Base-by-base conservation (phyloP, 2,888 invertebrate genomes). In the Chaitophorus viminalis region DNA sequence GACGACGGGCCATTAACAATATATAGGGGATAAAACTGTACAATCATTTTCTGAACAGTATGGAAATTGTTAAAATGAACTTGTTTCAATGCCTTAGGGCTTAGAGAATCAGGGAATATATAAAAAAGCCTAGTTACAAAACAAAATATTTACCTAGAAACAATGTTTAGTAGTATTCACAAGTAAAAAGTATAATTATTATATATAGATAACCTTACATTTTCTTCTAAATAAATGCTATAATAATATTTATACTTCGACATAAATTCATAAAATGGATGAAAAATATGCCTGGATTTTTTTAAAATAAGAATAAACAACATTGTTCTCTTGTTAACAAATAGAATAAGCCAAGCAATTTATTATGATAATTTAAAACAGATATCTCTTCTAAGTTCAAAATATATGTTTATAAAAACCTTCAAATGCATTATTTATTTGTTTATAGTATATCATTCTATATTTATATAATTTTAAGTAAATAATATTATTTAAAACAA, bases 1-100 rank as follows among this genome's bases (percentile, higher is more conserved):
- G 70, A 78, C 21, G 70, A 72, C 33, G 85, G 78, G 78, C 72
- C 85, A 85, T 85, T 86, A 78, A 86, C 70, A 77, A 68, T 25
- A 18, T 3, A 3, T 14, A 68, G 84, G 84, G 76, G 85, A 84
- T 33, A 77, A 84, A 76, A 77, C 46, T 77, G 84, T 46, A 46
- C 65, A 77, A 77, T 85, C 85, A 68, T 85, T 77, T 46, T 77
- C 46, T n/a, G 33, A 77, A 77, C 18, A 76, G 25, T 31, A 3
- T 74, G 75, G 17, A 31, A 33, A 77, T 77, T 52, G 68, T 68
- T 76, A 25, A 78, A 39, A 82, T 82, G 52, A 82, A 82, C 54
- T 74, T n/a, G 9, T 54, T 52, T 60, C 25, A 21, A 65, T 75
- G 60, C 39, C 75, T 83, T 17, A 14, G 75, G 21, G n/a, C n/a